A percentile compares a stretch with the other conserved stretches of the same genome.
phyloP scores from a whole-genome alignment of 2,797 vertebrate genomes.

The Gobio occitaniae region DNA sequence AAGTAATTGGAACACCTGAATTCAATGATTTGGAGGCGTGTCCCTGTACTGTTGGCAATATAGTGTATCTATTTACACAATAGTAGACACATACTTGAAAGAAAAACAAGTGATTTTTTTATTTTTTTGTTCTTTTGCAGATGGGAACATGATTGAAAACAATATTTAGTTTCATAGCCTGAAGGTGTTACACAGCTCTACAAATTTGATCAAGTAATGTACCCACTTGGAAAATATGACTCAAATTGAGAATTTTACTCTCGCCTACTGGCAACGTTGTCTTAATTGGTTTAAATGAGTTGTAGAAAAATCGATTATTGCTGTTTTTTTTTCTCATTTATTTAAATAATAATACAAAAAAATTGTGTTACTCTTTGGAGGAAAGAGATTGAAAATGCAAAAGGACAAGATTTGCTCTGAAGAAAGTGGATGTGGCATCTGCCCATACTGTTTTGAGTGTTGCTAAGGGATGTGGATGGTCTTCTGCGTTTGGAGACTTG shows the following conservation, averaged over 20 bases:
- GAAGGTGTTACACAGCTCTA: neutral
- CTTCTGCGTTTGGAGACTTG: neutral
- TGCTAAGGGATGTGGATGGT: neutral
- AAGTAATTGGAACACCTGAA: too few relatives aligned
- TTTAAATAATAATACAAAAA: neutral
- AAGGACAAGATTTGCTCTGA: slow-evolving; percentile 43
- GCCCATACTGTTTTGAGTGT: neutral
- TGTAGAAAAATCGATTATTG: slow-evolving; percentile 19
- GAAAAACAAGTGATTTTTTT: neutral
- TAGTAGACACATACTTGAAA: neutral
- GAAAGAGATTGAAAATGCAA: slow-evolving; percentile 44
- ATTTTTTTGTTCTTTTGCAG: neutral
- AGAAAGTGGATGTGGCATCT: neutral
- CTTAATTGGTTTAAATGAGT: slow-evolving; percentile 14
- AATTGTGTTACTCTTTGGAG: slow-evolving; percentile 30
- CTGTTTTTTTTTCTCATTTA: neutral
- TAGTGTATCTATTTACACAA: neutral
- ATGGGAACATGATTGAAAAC: slow-evolving; percentile 15
- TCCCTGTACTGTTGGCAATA: too few relatives aligned
- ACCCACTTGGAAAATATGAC: slow-evolving; percentile 15
- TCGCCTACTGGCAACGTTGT: neutral
- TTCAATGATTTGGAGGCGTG: too few relatives aligned
- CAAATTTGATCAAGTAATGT: slow-evolving; percentile 9
- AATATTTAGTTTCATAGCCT: slow-evolving; percentile 9
- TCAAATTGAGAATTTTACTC: slow-evolving; percentile 3